phyloP scores from a whole-genome alignment of 2,888 invertebrate genomes.

The Amblyjoppa proteus region DNA sequence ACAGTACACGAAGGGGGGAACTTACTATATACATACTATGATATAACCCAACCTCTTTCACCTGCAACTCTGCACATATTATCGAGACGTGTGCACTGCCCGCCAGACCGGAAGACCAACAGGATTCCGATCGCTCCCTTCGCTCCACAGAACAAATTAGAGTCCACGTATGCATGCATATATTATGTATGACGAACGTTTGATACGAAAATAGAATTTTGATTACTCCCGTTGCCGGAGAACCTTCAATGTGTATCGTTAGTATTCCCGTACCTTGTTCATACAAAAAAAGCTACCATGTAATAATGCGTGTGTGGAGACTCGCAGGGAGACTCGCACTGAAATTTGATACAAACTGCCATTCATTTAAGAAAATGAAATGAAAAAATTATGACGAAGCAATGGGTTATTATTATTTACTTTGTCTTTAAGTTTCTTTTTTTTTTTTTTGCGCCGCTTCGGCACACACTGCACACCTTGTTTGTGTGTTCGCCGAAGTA shows the following conservation, averaged over 20 bases:
- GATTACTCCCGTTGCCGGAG: not conserved
- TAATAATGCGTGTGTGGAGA: no score
- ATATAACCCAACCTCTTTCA: conserved; percentile 35
- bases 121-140: conserved; percentile 69
- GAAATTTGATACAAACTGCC: not conserved
- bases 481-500: conserved; percentile 31
- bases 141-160: conserved; percentile 58
- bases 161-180: conserved; percentile 25
- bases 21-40: not conserved
- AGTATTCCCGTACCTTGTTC: not conserved
- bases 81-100: conserved; percentile 67
- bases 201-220: conserved; percentile 10
- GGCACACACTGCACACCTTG: conserved; percentile 10
- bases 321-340: not conserved
- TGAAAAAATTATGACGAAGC: not conserved
- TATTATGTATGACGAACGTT: conserved; percentile 25
- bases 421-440: not conserved
- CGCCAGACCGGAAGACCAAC: conserved; percentile 74
- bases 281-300: not conserved
- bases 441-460: not conserved
- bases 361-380: not conserved
- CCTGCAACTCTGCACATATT: conserved; percentile 51
- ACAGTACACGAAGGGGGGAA: conserved; percentile 24
- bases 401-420: not conserved
- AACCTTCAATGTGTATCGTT: not conserved